A percentile compares a stretch with the other conserved stretches of the same genome.
Conservation (phyloP, 2,888 invertebrate genomes). For the Andrena bucephala region DNA sequence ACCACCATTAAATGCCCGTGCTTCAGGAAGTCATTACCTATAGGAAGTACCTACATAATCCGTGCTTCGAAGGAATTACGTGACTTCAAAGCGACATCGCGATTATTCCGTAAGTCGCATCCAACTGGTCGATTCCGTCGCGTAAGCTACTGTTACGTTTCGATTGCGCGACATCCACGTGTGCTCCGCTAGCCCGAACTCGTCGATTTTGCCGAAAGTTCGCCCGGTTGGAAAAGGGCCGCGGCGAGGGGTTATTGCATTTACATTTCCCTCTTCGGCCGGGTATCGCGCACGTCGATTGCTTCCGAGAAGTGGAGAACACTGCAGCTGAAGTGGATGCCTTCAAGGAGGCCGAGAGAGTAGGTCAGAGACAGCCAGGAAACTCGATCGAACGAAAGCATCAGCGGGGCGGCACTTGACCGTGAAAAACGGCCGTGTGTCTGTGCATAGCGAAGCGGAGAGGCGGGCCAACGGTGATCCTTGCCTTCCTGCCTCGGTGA, state of each 20-base stretch:
- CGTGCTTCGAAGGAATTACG: slow-evolving; percentile 33
- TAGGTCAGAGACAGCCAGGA: slow-evolving; percentile 80
- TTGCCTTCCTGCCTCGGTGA: slow-evolving; percentile 60
- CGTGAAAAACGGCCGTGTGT: slow-evolving; percentile 79
- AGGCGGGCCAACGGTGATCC: slow-evolving; percentile 46
- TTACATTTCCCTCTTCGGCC: slow-evolving; percentile 8
- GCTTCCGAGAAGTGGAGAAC: slow-evolving; percentile 55
- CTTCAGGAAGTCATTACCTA: slow-evolving; percentile 35
- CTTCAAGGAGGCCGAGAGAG: slow-evolving; percentile 70
- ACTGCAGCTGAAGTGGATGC: slow-evolving; percentile 56
- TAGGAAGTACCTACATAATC: slow-evolving; percentile 31
- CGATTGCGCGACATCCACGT: neutral
- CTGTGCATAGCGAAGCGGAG: slow-evolving; percentile 25
- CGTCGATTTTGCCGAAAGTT: neutral
- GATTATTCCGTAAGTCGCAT: slow-evolving; percentile 25
- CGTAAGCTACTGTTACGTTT: neutral
- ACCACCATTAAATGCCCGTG: neutral
- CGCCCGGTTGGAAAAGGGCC: neutral
- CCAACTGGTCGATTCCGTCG: neutral
- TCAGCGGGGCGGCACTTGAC: slow-evolving; percentile 82
- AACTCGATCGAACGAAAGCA: slow-evolving; percentile 83
- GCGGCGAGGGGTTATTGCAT: slow-evolving; percentile 7
- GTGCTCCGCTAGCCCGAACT: neutral
- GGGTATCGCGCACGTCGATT: slow-evolving; percentile 34
- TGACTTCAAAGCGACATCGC: slow-evolving; percentile 33